A percentile compares a stretch with the other conserved stretches of the same genome.
Conservation (phyloP, 1,140 invertebrate species). For the Drosophila auraria region DNA sequence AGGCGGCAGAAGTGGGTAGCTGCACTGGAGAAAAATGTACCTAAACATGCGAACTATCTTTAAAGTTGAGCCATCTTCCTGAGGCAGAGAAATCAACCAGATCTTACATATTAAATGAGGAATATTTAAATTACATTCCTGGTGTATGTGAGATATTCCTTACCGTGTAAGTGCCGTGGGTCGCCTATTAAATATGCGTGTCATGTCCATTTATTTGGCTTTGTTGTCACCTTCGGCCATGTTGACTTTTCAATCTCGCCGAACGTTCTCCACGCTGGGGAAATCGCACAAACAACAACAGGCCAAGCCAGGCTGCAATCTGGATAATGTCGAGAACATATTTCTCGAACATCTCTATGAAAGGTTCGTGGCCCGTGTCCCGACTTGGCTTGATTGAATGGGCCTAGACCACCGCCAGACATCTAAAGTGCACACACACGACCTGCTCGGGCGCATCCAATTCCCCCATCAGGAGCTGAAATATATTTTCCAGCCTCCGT, state of each 20-base stretch:
- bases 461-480: constrained; percentile 14
- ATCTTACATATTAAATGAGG: too few species aligned
- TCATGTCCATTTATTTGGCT: constrained; percentile 74
- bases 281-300: constrained; percentile 27
- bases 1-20: background rate
- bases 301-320: constrained; percentile 33
- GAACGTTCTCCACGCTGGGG: constrained; percentile 17
- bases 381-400: constrained; percentile 48
- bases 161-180: background rate
- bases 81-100: background rate
- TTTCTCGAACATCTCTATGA: constrained; percentile 38
- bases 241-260: constrained; percentile 64
- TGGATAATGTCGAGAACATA: constrained; percentile 51
- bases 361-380: constrained; percentile 1
- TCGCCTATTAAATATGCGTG: constrained; percentile 77
- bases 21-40: background rate
- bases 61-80: background rate
- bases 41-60: too few species aligned
- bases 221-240: constrained; percentile 70
- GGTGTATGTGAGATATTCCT: background rate
- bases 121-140: too few species aligned
- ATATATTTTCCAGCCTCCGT: constrained; percentile 55
- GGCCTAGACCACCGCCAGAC: constrained; percentile 56
- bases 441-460: constrained; percentile 23
- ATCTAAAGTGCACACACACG: constrained; percentile 58